These are phyloP conservation scores for Diglossa brunneiventris DNA, from an alignment of 2,113 vertebrate genomes.

Conservation along the genomic window DNA sequence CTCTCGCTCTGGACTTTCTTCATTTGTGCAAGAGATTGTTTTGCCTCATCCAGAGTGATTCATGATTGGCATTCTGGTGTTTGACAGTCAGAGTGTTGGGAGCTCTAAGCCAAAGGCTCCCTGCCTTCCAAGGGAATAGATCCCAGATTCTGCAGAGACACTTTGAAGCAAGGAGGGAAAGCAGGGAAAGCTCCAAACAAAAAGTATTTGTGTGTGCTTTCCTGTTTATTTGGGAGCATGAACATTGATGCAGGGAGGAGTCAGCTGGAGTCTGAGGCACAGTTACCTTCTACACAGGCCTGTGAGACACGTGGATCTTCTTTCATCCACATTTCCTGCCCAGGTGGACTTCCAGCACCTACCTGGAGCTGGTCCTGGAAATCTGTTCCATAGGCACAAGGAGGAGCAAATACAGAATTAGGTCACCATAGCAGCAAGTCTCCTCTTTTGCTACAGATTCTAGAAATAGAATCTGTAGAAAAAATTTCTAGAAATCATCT, in stretches of 20 bases:
- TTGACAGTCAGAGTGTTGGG: not conserved
- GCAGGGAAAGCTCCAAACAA: not conserved
- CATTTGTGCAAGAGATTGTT: slow-evolving; percentile 26
- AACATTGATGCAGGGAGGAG: not conserved
- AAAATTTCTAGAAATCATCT: not conserved
- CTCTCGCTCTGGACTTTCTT: slow-evolving; percentile 32
- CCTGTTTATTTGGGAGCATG: not conserved
- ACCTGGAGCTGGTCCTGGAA: not conserved
- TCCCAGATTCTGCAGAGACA: not conserved
- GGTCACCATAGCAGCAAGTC: not conserved
- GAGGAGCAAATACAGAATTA: not conserved
- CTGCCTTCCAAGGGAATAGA: not conserved
- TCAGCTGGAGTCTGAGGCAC: not conserved
- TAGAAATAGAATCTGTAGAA: not conserved
- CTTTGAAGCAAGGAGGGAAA: not conserved
- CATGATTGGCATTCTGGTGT: not conserved
- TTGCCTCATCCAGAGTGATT: not conserved
- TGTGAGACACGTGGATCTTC: not conserved
- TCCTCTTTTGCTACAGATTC: not conserved
- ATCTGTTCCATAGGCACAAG: not conserved
- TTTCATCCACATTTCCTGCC: not conserved
- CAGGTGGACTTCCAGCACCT: not conserved
- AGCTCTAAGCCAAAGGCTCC: not conserved
- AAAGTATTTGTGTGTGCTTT: not conserved
- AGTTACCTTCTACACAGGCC: rapidly evolving